A percentile compares a stretch with the other conserved stretches of the same genome.
Evolutionary conservation across 2,113 vertebrate genomes (phyloP).

Genomic region (Atlantisia rogersi): DNA sequence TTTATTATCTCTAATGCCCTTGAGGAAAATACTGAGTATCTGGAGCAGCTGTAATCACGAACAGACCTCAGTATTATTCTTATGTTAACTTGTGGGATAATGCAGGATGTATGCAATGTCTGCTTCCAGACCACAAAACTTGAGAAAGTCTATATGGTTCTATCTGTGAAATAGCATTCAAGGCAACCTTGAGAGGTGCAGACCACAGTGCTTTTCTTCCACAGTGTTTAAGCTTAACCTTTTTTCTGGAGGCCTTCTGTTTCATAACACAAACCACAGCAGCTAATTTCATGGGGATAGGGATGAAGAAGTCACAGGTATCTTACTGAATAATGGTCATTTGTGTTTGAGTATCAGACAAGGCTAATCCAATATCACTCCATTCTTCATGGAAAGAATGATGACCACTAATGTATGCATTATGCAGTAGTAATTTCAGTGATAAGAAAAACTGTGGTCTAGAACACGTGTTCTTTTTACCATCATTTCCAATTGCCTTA

Average conservation of each 20-base stretch:
- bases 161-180: conserved; percentile 18
- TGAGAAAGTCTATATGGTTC: background rate
- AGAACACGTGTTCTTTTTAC: background rate
- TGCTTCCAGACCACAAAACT: conserved; percentile 34
- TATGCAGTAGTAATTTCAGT: background rate
- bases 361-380: background rate
- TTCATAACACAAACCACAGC: background rate
- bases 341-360: background rate
- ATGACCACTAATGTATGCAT: background rate
- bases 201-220: conserved; percentile 5
- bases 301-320: background rate
- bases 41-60: conserved; percentile 35
- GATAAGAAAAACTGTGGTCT: background rate
- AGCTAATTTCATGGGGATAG: background rate
- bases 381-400: background rate
- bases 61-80: conserved; percentile 9
- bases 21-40: background rate
- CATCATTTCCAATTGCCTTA: background rate
- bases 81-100: background rate
- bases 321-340: background rate
- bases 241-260: conserved; percentile 13
- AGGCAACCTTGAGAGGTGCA: background rate
- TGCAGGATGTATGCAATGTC: background rate
- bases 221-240: background rate
- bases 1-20: background rate